Evolutionary conservation across 1,140 invertebrate species (phyloP), one percentile per base, ranked within the genome.

Genomic region (Pantala flavescens): DNA sequence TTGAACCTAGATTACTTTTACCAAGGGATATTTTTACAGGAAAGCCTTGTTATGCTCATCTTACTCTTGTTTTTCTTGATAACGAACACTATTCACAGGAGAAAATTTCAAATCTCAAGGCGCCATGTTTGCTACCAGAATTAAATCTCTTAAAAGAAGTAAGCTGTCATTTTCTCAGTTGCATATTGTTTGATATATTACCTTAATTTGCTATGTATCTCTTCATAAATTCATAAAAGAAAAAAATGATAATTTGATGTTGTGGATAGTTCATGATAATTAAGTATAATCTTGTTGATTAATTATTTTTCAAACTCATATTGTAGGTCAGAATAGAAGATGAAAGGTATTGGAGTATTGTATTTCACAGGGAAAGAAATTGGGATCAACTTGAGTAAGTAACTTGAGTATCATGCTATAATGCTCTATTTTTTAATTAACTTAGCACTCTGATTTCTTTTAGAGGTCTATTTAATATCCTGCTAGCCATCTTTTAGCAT

Each of bases 61-160:
- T 98, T 71, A 86, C 88, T 79, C 85, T 92, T 1, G 79, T 86
- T 0, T 87, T 85, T 71, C 81, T 90, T 76, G 84, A 86, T 49
- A 84, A 83, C 24, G 71, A 76, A 55, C 81, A 80, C 74, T 86
- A 85, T 77, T 80, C 85, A 49, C 86, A 88, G 23, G 85, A 84
- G 43, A 83, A 85, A 71, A 82, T 87, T n/a, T 5, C 36, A 63
- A 80, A 84, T 74, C 81, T 91, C 76, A 88, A 87, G 80, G 95
- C 93, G 0, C 96, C 96, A 0, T 95, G 92, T 80, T 86, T 97
- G 28, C 82, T 98, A 55, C 95, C 96, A 0, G 92, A 97, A 79
- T 80, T 97, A 63, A 84, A 89, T 78, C 87, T 86, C 12, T 82
- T 98, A 14, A 86, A 88, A 78, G 89, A 91, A 82, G 92, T 88